Percentiles rank a stretch among this genome's conserved stretches.
phyloP scores from a whole-genome alignment of 2,888 invertebrate species.

The Dolichopus griseipennis region DNA sequence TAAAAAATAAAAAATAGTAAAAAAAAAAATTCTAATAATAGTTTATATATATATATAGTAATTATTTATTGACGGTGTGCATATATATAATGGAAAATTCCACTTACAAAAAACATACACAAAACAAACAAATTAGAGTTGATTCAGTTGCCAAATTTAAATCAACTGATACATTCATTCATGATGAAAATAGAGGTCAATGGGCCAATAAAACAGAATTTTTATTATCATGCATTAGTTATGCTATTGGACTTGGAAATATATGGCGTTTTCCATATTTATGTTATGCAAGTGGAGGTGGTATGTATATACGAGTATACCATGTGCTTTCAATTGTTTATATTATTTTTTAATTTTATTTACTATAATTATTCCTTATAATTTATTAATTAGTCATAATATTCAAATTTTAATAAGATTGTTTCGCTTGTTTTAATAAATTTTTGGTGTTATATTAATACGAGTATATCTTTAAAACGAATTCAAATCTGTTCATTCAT shows the following conservation, averaged over 20 bases:
- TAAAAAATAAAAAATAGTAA: not conserved
- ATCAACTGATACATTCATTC: conserved; percentile 10
- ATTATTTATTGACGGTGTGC: too few relatives aligned
- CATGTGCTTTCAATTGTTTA: too few relatives aligned
- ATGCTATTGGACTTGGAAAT: conserved; percentile 71
- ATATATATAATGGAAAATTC: not conserved
- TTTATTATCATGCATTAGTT: conserved; percentile 64
- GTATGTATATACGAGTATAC: conserved; percentile 33
- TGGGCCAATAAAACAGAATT: conserved; percentile 66
- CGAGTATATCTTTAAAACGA: too few relatives aligned
- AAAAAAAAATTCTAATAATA: not conserved
- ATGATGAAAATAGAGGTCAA: conserved; percentile 43
- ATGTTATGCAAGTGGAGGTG: conserved; percentile 72
- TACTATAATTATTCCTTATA: too few relatives aligned
- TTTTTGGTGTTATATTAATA: too few relatives aligned
- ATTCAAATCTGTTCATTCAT: too few relatives aligned
- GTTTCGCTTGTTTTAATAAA: too few relatives aligned
- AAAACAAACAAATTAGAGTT: not conserved
- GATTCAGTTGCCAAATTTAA: not conserved
- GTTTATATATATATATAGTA: too few relatives aligned
- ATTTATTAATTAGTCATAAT: too few relatives aligned
- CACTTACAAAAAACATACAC: not conserved
- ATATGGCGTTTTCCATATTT: conserved; percentile 73
- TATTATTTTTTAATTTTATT: too few relatives aligned
- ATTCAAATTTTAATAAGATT: too few relatives aligned